Conservation (phyloP, 53 echinoderm and acorn worm genomes). For the Apostichopus leukothele region DNA sequence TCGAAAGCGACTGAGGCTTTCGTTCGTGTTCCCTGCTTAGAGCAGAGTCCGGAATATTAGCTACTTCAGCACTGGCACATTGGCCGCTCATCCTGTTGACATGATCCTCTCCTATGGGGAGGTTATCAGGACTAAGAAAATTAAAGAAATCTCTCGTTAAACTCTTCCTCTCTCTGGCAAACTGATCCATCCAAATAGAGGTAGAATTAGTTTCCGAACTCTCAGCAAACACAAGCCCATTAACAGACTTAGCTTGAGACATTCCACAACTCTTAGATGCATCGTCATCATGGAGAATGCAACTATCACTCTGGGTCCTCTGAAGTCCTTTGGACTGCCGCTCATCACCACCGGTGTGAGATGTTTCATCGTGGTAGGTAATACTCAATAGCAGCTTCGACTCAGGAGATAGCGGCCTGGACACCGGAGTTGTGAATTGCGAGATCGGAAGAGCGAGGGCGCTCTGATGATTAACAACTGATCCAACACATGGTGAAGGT, state of each 20-base stretch:
- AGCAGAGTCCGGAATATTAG: neutral
- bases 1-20: neutral
- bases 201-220: neutral
- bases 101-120: neutral
- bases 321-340: neutral
- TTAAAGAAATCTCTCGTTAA: conserved; percentile 27
- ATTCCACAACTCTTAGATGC: neutral
- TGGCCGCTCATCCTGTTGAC: neutral
- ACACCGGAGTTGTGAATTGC: conserved; percentile 52
- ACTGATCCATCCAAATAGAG: conserved; percentile 23
- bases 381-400: neutral
- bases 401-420: neutral
- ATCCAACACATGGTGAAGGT: conserved; percentile 56
- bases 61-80: neutral
- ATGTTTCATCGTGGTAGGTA: neutral
- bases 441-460: conserved; percentile 59
- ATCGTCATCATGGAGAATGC: conserved; percentile 25
- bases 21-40: neutral
- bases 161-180: conserved; percentile 11
- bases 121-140: neutral
- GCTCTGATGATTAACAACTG: conserved; percentile 15
- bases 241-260: neutral
- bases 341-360: neutral
- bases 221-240: neutral
- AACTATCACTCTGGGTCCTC: conserved; percentile 53